Evolutionary conservation across 2,113 vertebrate genomes (phyloP).

Genomic region (Elgaria multicarinata): DNA sequence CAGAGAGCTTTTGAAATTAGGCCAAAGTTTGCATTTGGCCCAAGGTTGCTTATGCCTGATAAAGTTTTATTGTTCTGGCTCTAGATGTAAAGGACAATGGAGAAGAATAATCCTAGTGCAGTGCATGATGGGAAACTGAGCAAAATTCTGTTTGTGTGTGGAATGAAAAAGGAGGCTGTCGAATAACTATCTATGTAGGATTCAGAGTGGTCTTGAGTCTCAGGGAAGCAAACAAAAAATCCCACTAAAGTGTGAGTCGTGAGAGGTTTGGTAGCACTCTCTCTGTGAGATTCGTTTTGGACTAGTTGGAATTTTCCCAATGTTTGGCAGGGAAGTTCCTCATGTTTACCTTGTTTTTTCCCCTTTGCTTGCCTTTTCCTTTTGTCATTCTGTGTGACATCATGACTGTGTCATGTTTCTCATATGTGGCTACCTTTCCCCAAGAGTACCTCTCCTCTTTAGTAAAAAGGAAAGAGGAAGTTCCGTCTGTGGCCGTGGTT

Average conservation of each 20-base stretch:
- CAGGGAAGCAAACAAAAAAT: background rate
- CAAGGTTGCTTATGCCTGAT: too few relatives aligned
- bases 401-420: background rate
- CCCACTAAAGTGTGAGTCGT: fast-evolving
- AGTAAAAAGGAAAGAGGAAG: slow-evolving; percentile 1
- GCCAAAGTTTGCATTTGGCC: too few relatives aligned
- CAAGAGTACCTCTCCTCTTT: background rate
- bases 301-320: slow-evolving; percentile 41
- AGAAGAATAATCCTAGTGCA: background rate
- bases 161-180: background rate
- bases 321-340: slow-evolving; percentile 53
- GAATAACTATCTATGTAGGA: background rate
- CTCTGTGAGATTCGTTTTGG: slow-evolving; percentile 11
- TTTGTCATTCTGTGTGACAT: slow-evolving; percentile 45
- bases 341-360: background rate
- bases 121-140: background rate
- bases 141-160: background rate
- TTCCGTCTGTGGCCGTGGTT: fast-evolving
- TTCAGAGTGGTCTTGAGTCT: background rate
- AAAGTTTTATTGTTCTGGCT: too few relatives aligned
- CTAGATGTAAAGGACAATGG: background rate
- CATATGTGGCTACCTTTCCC: slow-evolving; percentile 26
- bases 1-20: too few relatives aligned
- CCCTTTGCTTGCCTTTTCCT: slow-evolving; percentile 9
- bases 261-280: slow-evolving; percentile 27